Conservation (phyloP, 2,797 vertebrate species). For the Pseudomugil gertrudae region DNA sequence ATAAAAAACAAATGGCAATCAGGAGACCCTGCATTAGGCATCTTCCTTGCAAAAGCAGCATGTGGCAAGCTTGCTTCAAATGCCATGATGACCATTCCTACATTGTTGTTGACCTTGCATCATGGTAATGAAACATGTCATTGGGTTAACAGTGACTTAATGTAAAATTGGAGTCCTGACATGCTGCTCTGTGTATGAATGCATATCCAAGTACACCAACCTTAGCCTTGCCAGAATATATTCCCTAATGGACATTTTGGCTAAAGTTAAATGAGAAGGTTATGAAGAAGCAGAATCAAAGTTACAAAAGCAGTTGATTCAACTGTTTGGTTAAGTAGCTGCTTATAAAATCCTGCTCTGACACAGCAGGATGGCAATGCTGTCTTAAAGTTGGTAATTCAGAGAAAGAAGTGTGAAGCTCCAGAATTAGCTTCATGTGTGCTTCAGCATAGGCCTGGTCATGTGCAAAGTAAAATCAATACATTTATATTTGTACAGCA, state of each 20-base stretch:
- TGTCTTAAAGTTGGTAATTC: slow-evolving; percentile 21
- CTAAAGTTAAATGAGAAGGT: slow-evolving; percentile 21
- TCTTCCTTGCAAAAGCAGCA: slow-evolving; percentile 33
- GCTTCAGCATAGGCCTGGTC: slow-evolving; percentile 6
- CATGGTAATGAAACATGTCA: slow-evolving; percentile 26
- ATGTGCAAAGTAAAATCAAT: not conserved
- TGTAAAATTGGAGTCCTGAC: slow-evolving; percentile 23
- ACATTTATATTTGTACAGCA: not conserved
- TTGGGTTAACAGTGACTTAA: slow-evolving; percentile 21
- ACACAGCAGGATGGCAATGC: not conserved
- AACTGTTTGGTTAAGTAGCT: slow-evolving; percentile 5
- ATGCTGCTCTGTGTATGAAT: not conserved
- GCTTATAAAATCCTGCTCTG: slow-evolving; percentile 40
- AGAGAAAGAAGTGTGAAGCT: slow-evolving; percentile 9
- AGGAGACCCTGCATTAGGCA: slow-evolving; percentile 53
- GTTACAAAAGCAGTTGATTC: not conserved
- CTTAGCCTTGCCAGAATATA: slow-evolving; percentile 2
- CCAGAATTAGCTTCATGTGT: not conserved
- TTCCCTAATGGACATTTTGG: slow-evolving; percentile 11
- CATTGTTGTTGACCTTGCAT: slow-evolving; percentile 17
- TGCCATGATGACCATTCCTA: slow-evolving; percentile 23
- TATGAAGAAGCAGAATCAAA: slow-evolving; percentile 11
- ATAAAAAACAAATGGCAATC: slow-evolving; percentile 66
- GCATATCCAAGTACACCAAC: not conserved
- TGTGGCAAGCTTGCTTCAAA: slow-evolving; percentile 33